Conservation (phyloP, 2,797 vertebrate species). For the Tapera naevia region DNA sequence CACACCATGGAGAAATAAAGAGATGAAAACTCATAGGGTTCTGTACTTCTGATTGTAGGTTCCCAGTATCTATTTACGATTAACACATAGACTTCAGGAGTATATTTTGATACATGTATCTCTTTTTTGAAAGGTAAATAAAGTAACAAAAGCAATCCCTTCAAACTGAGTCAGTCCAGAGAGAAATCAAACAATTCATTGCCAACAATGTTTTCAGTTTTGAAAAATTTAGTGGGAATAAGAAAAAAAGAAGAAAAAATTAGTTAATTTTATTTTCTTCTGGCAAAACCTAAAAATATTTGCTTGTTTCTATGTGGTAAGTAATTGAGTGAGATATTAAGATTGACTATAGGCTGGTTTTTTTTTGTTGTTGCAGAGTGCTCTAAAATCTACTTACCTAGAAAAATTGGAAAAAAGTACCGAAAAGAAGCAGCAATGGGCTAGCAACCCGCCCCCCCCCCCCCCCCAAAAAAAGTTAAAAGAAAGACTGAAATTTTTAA, state of each 20-base stretch:
- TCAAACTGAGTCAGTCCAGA: not conserved
- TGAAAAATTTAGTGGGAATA: not conserved
- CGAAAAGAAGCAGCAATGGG: not conserved
- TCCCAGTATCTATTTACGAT: not conserved
- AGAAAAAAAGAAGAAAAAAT: not conserved
- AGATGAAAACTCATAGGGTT: not conserved
- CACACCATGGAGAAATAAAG: not conserved
- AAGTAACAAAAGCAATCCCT: not conserved
- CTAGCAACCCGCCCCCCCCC: too few species aligned
- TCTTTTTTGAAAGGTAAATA: not conserved
- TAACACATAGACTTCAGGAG: not conserved
- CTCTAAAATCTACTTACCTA: not conserved
- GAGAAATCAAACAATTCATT: not conserved
- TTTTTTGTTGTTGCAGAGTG: not conserved
- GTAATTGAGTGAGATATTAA: not conserved
- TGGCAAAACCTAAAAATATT: not conserved
- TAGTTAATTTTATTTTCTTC: not conserved
- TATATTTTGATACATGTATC: not conserved
- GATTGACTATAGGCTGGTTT: not conserved
- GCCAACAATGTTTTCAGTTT: not conserved
- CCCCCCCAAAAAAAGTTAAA: not conserved
- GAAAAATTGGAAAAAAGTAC: not conserved
- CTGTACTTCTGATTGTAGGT: not conserved
- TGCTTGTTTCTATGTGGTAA: accelerated
- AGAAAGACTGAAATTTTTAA: not conserved